Conservation (phyloP, 2,888 invertebrate genomes). For the Dendrolimus pini region DNA sequence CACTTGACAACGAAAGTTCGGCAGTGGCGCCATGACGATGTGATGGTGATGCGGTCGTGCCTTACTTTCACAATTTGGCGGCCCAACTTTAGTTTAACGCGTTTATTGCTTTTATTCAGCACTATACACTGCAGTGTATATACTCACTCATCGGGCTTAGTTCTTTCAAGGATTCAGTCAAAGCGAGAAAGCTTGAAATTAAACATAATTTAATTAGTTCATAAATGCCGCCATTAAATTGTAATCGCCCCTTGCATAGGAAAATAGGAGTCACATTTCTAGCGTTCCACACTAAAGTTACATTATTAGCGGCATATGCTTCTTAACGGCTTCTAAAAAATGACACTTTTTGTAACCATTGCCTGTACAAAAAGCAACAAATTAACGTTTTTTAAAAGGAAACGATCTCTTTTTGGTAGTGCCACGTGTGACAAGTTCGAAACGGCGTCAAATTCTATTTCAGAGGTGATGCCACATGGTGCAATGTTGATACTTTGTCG, state of each 20-base stretch:
- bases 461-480: constrained; percentile 54
- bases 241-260: constrained; percentile 27
- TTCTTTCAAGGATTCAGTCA: too few relatives aligned
- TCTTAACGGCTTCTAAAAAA: constrained; percentile 60
- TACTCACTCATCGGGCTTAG: too few relatives aligned
- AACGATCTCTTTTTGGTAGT: constrained; percentile 69
- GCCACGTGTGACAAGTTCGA: constrained; percentile 65
- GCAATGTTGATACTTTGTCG: constrained; percentile 66
- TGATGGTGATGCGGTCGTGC: too few relatives aligned
- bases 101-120: too few relatives aligned
- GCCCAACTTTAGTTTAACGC: too few relatives aligned
- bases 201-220: not conserved
- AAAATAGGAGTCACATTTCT: constrained; percentile 65
- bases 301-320: constrained; percentile 66
- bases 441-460: constrained; percentile 59
- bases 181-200: too few relatives aligned
- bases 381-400: constrained; percentile 74
- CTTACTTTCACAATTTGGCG: too few relatives aligned
- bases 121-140: too few relatives aligned
- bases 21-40: too few relatives aligned
- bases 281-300: constrained; percentile 47
- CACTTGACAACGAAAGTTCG: too few relatives aligned
- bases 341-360: constrained; percentile 54
- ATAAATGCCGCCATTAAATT: not conserved
- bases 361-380: constrained; percentile 60